A percentile compares a stretch with the other conserved stretches of the same genome.
Conservation (phyloP, 2,113 vertebrate genomes). For the Thunnus thynnus region DNA sequence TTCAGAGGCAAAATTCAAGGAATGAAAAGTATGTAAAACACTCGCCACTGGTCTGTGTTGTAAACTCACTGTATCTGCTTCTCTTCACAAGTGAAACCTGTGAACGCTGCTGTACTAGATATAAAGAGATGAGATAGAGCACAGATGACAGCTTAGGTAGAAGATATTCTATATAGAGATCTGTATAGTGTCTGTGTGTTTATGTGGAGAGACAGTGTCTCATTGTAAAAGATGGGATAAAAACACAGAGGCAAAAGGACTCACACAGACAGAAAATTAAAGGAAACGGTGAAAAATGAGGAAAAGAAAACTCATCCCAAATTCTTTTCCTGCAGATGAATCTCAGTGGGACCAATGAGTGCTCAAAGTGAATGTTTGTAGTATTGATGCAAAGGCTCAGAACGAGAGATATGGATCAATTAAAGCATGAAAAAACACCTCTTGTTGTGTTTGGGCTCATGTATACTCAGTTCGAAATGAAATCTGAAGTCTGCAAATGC, state of each 20-base stretch:
- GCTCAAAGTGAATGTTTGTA: slow-evolving; percentile 23
- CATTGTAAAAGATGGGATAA: too few species aligned
- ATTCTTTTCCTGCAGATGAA: slow-evolving; percentile 23
- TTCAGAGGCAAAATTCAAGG: too few species aligned
- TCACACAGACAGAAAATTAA: neutral
- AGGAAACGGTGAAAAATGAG: neutral
- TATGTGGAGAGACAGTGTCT: neutral
- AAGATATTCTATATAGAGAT: neutral
- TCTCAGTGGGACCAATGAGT: slow-evolving; percentile 8
- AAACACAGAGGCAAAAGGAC: neutral
- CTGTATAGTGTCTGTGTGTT: neutral
- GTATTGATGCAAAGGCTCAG: slow-evolving; percentile 34
- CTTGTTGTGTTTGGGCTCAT: neutral
- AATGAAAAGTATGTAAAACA: too few species aligned
- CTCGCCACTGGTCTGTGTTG: too few species aligned
- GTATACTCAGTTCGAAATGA: neutral
- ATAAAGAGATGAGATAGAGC: too few species aligned
- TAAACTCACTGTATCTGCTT: too few species aligned
- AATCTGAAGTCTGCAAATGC: neutral
- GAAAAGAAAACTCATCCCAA: neutral
- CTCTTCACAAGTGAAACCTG: too few species aligned
- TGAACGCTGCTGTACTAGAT: too few species aligned
- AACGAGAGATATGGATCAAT: slow-evolving; percentile 35
- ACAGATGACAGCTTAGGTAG: too few species aligned
- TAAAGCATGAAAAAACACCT: slow-evolving; percentile 26